Percentiles rank a stretch among this genome's conserved stretches.
These are phyloP conservation scores for Neria commutata DNA, from an alignment of 2,888 invertebrate species.

Conservation along the genomic window DNA sequence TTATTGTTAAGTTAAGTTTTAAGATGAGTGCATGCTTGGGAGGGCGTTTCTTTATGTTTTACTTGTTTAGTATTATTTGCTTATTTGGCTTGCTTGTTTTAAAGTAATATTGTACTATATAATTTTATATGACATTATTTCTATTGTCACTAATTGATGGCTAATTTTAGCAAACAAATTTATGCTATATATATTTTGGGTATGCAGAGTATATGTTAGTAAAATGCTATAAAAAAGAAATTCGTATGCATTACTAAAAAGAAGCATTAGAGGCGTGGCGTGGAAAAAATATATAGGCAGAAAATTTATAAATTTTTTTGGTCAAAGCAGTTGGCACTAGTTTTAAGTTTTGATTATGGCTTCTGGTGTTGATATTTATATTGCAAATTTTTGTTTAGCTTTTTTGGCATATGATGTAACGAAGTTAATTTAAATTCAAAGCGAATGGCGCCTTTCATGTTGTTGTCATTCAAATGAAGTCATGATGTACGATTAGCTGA, in stretches of 20 bases:
- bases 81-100: conserved; percentile 24
- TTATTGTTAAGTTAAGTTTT: conserved; percentile 32
- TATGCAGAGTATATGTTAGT: too few relatives aligned
- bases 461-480: background rate
- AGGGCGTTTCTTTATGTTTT: conserved; percentile 47
- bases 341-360: too few relatives aligned
- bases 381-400: background rate
- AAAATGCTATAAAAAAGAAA: too few relatives aligned
- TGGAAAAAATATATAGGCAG: background rate
- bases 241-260: too few relatives aligned
- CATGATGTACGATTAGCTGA: too few relatives aligned
- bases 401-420: conserved; percentile 26
- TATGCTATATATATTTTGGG: too few relatives aligned
- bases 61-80: conserved; percentile 24
- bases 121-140: conserved; percentile 14
- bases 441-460: conserved; percentile 22
- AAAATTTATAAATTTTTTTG: conserved; percentile 4
- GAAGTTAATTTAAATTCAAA: conserved; percentile 22
- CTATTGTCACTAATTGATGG: conserved; percentile 27
- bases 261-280: too few relatives aligned
- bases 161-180: conserved; percentile 18
- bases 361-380: too few relatives aligned
- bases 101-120: conserved; percentile 18
- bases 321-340: too few relatives aligned
- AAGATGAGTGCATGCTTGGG: conserved; percentile 60